A percentile compares a stretch with the other conserved stretches of the same genome.
These are phyloP conservation scores for Trachymyrmex cornetzi DNA, from an alignment of 1,140 invertebrate species.

Conservation along the genomic window DNA sequence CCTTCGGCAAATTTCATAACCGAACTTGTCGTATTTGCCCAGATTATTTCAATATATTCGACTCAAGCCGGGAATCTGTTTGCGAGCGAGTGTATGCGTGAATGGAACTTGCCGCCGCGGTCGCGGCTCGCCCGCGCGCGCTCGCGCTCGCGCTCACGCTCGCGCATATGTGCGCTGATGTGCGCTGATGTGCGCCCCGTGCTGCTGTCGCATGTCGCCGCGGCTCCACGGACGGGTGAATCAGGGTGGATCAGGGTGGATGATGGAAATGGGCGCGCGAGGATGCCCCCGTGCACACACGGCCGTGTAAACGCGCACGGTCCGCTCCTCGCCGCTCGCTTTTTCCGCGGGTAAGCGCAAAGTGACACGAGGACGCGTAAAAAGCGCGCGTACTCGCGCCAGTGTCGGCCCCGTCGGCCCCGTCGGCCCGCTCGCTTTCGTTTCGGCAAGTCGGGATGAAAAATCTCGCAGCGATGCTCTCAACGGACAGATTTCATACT, in stretches of 20 bases:
- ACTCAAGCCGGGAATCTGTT: conserved; percentile 87
- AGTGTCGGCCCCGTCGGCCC: not conserved
- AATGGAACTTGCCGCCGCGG: conserved; percentile 86
- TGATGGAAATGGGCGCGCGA: conserved; percentile 48
- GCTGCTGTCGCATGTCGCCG: not conserved
- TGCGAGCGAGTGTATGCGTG: conserved; percentile 87
- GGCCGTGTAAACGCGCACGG: conserved; percentile 63
- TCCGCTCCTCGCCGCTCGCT: conserved; percentile 58
- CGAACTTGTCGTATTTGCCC: conserved; percentile 87
- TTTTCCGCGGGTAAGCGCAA: conserved; percentile 60
- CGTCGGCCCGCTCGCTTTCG: conserved; percentile 17
- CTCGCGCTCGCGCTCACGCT: not conserved
- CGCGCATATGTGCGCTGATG: too few species aligned
- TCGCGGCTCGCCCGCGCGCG: conserved; percentile 68
- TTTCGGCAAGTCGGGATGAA: conserved; percentile 41
- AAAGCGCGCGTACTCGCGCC: conserved; percentile 16
- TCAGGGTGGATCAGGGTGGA: not conserved
- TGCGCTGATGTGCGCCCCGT: conserved; percentile 57
- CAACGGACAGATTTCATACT: conserved; percentile 4
- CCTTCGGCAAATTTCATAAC: conserved; percentile 88
- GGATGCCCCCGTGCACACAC: conserved; percentile 52
- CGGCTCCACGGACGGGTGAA: not conserved
- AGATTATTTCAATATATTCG: conserved; percentile 88
- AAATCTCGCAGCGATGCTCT: conserved; percentile 29
- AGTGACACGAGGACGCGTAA: conserved; percentile 59